Percentiles rank a stretch among this genome's conserved stretches.
Conservation (phyloP, 2,888 invertebrate species). For the Tortrix viridana region DNA sequence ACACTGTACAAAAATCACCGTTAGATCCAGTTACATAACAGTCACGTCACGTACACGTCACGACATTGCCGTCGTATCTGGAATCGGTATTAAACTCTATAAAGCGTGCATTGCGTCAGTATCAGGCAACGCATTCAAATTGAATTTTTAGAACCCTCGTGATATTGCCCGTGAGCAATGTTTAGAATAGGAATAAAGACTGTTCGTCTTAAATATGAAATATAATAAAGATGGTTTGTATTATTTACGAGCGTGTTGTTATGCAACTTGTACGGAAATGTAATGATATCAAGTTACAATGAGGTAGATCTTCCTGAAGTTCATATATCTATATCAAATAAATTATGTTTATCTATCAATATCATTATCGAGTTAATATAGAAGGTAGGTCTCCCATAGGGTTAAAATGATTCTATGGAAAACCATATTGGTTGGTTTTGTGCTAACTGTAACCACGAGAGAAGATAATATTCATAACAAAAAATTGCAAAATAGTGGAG, state of each 20-base stretch:
- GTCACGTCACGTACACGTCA: neutral
- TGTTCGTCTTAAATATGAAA: constrained; percentile 19
- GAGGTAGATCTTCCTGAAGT: no score
- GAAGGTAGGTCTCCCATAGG: no score
- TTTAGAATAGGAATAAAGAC: constrained; percentile 20
- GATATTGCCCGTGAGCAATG: constrained; percentile 53
- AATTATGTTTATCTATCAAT: no score
- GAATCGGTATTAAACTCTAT: constrained; percentile 54
- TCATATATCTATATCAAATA: no score
- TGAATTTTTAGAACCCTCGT: constrained; percentile 68
- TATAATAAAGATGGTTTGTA: constrained; percentile 1
- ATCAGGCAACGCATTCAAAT: constrained; percentile 59
- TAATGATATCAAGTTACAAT: no score
- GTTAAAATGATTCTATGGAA: no score
- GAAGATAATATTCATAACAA: no score
- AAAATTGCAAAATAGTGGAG: no score
- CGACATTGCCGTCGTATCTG: constrained; percentile 30
- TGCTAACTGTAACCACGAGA: no score
- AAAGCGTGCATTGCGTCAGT: constrained; percentile 64
- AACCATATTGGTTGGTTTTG: no score
- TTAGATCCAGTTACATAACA: constrained; percentile 4
- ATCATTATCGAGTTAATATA: no score
- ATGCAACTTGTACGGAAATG: neutral
- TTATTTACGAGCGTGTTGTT: constrained; percentile 3
- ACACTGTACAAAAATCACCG: no score